These are phyloP conservation scores for Galaxias olidus DNA, from an alignment of 2,797 vertebrate species.

Conservation along the genomic window DNA sequence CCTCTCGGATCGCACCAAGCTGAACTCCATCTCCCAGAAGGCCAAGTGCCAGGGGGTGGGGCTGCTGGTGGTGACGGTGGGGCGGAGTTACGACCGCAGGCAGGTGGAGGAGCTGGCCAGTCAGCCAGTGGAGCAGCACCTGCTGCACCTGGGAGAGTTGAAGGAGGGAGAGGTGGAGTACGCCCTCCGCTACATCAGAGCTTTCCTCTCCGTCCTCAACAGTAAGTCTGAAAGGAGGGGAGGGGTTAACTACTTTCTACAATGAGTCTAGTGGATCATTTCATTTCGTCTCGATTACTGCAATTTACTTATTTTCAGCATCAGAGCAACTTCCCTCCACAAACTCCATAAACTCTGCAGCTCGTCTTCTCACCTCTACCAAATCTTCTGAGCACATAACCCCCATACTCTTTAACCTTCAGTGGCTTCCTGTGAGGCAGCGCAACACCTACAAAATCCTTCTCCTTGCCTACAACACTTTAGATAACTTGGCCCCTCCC, in stretches of 20 bases:
- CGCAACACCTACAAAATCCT: no score
- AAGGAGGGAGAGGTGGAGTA: slow-evolving; percentile 69
- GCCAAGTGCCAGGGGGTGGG: slow-evolving; percentile 83
- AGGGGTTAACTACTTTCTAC: background rate
- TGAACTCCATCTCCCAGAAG: slow-evolving; percentile 68
- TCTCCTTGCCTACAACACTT: no score
- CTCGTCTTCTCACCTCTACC: no score
- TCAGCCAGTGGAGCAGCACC: slow-evolving; percentile 78
- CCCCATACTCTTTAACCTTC: no score
- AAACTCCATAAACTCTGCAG: no score
- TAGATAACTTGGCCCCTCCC: no score
- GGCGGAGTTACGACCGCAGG: slow-evolving; percentile 53
- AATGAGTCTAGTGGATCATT: background rate
- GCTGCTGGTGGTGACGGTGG: slow-evolving; percentile 79
- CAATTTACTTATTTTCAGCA: no score
- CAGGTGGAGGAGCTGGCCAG: slow-evolving; percentile 77
- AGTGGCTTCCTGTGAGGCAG: no score
- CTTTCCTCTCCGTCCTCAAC: slow-evolving; percentile 80
- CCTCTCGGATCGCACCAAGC: slow-evolving; percentile 65
- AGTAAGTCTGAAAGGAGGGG: slow-evolving; percentile 75
- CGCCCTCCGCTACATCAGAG: slow-evolving; percentile 71
- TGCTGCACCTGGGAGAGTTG: slow-evolving; percentile 66
- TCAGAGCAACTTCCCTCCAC: no score
- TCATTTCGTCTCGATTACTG: no score
- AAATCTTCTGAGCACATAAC: no score